Conservation (phyloP, 2,113 vertebrate genomes). For the Leucopsar rothschildi region DNA sequence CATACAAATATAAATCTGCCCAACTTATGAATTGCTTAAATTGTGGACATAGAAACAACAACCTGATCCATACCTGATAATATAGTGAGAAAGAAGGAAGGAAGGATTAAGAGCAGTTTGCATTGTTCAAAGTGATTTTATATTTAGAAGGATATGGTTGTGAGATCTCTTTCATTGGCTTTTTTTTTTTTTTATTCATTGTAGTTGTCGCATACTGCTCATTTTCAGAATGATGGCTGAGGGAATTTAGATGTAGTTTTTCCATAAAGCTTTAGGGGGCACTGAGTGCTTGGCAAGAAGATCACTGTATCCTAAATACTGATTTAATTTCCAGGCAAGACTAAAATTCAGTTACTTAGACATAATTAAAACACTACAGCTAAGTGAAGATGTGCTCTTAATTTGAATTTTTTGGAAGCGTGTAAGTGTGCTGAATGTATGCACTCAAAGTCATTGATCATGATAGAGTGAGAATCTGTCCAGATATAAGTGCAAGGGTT, state of each 20-base stretch:
- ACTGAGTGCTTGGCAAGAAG: not conserved
- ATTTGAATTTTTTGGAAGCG: not conserved
- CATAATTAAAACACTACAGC: not conserved
- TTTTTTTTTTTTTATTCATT: not conserved
- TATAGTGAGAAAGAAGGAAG: not conserved
- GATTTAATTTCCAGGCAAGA: not conserved
- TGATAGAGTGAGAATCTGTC: not conserved
- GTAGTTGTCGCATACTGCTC: rapidly evolving
- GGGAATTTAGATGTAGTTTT: not conserved
- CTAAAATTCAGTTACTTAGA: not conserved
- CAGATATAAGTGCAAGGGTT: not conserved
- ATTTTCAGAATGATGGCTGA: not conserved
- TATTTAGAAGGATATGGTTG: not conserved
- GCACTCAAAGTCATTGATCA: not conserved
- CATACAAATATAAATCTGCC: not conserved
- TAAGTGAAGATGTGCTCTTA: not conserved
- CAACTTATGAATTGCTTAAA: not conserved
- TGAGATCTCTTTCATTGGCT: not conserved
- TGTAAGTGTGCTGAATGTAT: not conserved
- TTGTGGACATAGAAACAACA: not conserved
- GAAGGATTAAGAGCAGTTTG: not conserved
- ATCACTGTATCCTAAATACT: not conserved
- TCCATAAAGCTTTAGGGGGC: slow-evolving; percentile 11
- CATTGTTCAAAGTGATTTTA: not conserved
- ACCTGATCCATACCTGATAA: not conserved